phyloP scores from a whole-genome alignment of 2,888 invertebrate genomes.

The Microctonus brassicae region DNA sequence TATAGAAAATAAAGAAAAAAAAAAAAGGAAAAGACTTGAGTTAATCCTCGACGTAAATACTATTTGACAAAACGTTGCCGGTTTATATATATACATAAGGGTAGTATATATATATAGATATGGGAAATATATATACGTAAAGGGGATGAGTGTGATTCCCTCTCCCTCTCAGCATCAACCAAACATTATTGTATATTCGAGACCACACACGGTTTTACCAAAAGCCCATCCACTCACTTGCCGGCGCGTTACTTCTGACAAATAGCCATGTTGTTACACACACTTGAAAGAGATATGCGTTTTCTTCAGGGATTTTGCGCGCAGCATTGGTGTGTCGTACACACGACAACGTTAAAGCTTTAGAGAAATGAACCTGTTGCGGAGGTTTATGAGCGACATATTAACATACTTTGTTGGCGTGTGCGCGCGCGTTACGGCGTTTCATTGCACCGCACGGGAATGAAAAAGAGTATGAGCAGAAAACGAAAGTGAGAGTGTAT shows the following conservation, averaged over 20 bases:
- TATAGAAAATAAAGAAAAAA: not conserved
- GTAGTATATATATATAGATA: not conserved
- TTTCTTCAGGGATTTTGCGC: constrained; percentile 59
- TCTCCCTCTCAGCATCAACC: not conserved
- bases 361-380: constrained; percentile 68
- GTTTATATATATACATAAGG: not conserved
- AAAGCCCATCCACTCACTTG: constrained; percentile 50
- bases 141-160: not conserved
- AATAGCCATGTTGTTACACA: constrained; percentile 46
- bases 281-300: constrained; percentile 53
- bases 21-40: not conserved
- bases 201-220: constrained; percentile 51
- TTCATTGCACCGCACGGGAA: constrained; percentile 19
- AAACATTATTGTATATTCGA: constrained; percentile 24
- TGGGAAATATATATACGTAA: not conserved
- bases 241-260: constrained; percentile 60
- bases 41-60: constrained; percentile 18
- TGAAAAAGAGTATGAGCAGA: not conserved
- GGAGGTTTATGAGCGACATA: constrained; percentile 65
- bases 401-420: constrained; percentile 64
- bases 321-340: constrained; percentile 40
- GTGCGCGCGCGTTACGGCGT: constrained; percentile 46
- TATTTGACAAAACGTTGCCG: constrained; percentile 18
- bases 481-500: not conserved
- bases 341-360: constrained; percentile 33